Conservation (phyloP, 1,140 invertebrate genomes). For the Chironomus tepperi region DNA sequence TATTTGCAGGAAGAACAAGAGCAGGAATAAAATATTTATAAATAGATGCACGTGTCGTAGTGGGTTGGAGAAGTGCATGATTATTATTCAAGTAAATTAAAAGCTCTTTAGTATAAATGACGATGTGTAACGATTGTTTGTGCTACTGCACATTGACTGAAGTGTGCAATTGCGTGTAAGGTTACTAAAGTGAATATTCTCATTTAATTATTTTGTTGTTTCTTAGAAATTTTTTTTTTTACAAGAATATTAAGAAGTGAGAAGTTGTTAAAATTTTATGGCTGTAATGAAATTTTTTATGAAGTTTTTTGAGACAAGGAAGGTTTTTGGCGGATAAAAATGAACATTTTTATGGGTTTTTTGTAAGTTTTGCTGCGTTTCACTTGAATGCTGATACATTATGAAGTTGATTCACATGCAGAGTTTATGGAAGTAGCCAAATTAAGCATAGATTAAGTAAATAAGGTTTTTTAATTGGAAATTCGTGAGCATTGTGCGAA, state of each 20-base stretch:
- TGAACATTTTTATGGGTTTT: too few species aligned
- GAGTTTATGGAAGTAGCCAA: too few species aligned
- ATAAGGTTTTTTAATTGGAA: too few species aligned
- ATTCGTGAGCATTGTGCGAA: too few species aligned
- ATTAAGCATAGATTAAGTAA: too few species aligned
- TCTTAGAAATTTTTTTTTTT: neutral
- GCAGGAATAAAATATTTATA: neutral
- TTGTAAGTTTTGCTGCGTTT: too few species aligned
- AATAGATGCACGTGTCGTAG: neutral
- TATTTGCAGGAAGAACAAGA: neutral
- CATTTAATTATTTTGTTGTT: neutral
- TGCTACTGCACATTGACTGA: neutral
- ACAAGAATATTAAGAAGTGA: neutral
- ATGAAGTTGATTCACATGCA: too few species aligned
- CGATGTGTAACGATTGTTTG: too few species aligned
- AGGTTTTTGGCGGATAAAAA: neutral
- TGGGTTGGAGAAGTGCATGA: neutral
- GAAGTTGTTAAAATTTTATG: neutral
- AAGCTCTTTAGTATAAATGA: neutral
- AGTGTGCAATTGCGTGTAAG: slow-evolving; percentile 20
- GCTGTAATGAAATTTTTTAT: neutral
- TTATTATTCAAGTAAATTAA: slow-evolving; percentile 18
- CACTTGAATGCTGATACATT: too few species aligned
- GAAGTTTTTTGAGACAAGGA: neutral
- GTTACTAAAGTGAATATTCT: neutral